Evolutionary conservation across 2,797 vertebrate genomes (phyloP), one percentile per base, ranked within the genome.

Genomic region (Acipenser transmontanus): DNA sequence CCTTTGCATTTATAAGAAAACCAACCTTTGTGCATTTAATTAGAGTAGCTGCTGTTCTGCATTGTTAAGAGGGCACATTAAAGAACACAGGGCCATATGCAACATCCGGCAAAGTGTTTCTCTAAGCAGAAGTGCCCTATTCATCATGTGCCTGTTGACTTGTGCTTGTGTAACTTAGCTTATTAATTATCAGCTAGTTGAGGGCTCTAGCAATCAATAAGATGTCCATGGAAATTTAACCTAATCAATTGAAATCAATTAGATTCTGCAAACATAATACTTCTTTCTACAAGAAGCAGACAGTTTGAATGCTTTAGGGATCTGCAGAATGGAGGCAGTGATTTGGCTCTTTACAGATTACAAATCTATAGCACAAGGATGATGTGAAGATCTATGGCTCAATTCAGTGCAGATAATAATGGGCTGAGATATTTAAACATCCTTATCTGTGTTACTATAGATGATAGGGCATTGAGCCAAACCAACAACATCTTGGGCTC

Each of bases 171-270:
- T 82, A 85, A 79, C 78, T 84, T 77, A 84, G 78, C 78, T 86
- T 91, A 89, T 91, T 93, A 91, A 93, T 90, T 91, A 92, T 80
- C 89, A 85, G 81, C 73, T 79, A 84, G 81, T 84, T 84, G 77
- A 67, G 74, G 70, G 76, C 59, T 74, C 78, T 69, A 74, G 73
- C 82, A 83, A 91, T 84, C 86, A 88, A 86, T 85, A 71, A 68
- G 83, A 79, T 77, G 78, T 72, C 4, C 1, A 12, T 76, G 72
- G 82, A 71, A 82, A 77, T 73, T 80, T 73, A 71, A 72, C 64
- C 62, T 74, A 80, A 76, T 73, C 69, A 79, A 85, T 82, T 81
- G 76, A 74, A 83, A 73, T 79, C 70, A 77, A 71, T 79, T 72
- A 73, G 72, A 75, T 71, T 72, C 70, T 73, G 67, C 75, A 72